Percentiles rank a stretch among this genome's conserved stretches.
phyloP scores from a whole-genome alignment of 2,888 invertebrate genomes.

The Cerceris ruficornis region DNA sequence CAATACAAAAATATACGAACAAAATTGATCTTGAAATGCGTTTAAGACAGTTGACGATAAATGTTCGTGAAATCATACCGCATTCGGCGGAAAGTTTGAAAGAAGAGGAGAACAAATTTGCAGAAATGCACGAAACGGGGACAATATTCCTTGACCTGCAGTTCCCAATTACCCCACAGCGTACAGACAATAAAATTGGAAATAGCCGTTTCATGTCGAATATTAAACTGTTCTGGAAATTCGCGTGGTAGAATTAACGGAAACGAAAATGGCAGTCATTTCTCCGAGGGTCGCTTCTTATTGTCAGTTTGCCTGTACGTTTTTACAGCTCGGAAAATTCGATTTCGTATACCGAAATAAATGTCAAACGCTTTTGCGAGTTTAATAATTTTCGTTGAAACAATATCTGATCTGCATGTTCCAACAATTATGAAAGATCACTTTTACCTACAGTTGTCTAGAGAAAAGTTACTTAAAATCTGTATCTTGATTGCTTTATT shows the following conservation, averaged over 20 bases:
- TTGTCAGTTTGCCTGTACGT: too few species aligned
- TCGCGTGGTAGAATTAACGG: slow-evolving; percentile 43
- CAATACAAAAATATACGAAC: too few species aligned
- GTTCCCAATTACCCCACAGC: slow-evolving; percentile 33
- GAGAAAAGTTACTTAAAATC: too few species aligned
- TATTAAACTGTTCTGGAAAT: slow-evolving; percentile 53
- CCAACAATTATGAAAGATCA: too few species aligned
- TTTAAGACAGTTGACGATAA: too few species aligned
- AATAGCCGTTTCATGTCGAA: slow-evolving; percentile 45
- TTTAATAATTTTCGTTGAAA: too few species aligned
- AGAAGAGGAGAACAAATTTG: not conserved
- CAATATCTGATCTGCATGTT: too few species aligned
- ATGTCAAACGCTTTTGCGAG: not conserved
- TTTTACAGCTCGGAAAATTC: not conserved
- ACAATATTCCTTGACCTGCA: not conserved
- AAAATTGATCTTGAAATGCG: too few species aligned
- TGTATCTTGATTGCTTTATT: too few species aligned
- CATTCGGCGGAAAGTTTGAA: not conserved
- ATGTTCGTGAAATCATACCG: not conserved
- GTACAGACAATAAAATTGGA: slow-evolving; percentile 51
- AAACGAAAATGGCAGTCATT: slow-evolving; percentile 28
- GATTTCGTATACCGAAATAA: not conserved
- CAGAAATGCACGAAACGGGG: slow-evolving; percentile 4
- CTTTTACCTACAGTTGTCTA: too few species aligned
- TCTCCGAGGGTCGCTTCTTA: slow-evolving; percentile 20